Conservation (phyloP, 1,140 invertebrate genomes). For the Helicoverpa armigera region DNA sequence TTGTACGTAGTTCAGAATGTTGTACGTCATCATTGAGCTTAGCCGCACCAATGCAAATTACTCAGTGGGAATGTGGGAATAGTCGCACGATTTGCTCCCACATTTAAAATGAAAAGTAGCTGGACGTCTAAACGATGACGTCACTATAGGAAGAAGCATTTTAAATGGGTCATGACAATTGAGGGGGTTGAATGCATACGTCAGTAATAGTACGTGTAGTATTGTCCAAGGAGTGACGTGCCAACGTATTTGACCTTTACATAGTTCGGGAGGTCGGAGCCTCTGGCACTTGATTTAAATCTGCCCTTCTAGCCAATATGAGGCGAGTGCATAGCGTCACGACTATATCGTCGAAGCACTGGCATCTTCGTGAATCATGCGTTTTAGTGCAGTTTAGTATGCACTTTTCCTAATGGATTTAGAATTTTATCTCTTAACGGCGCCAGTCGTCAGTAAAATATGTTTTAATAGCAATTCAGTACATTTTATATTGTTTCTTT, state of each 20-base stretch:
- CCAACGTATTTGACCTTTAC: conserved; percentile 33
- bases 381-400: background rate
- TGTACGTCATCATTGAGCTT: too few relatives aligned
- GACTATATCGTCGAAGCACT: background rate
- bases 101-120: background rate
- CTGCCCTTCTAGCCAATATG: conserved; percentile 19
- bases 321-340: conserved; percentile 1
- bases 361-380: conserved; percentile 13
- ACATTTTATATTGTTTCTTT: too few relatives aligned
- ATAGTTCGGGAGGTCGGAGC: conserved; percentile 19
- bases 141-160: background rate
- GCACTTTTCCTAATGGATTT: background rate
- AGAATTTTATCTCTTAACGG: too few relatives aligned
- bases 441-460: too few relatives aligned
- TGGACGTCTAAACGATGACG: background rate
- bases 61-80: too few relatives aligned
- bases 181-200: background rate
- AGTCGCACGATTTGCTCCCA: too few relatives aligned
- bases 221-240: conserved; percentile 8
- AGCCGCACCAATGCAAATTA: too few relatives aligned
- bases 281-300: conserved; percentile 29
- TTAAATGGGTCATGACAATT: conserved; percentile 9
- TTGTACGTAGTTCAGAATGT: too few relatives aligned
- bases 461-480: too few relatives aligned
- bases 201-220: background rate